A percentile compares a stretch with the other conserved stretches of the same genome.
Evolutionary conservation across 2,113 vertebrate genomes (phyloP).

Genomic region (Xiphorhynchus elegans): DNA sequence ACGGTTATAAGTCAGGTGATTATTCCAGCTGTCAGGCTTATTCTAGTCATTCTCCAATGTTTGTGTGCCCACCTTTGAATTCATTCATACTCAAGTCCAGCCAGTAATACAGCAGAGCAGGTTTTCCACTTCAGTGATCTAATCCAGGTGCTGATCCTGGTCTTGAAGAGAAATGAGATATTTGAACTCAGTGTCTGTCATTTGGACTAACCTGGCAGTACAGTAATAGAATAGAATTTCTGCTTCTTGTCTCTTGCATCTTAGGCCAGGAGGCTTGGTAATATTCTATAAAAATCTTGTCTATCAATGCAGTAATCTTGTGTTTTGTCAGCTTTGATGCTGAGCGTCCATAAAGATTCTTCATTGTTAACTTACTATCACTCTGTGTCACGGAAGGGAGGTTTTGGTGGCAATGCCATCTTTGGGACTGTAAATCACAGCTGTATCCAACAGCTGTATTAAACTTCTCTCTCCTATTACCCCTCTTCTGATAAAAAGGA

Average conservation of each 20-base stretch:
- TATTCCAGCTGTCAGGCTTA: not conserved
- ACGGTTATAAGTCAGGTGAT: constrained; percentile 84
- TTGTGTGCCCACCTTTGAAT: not conserved
- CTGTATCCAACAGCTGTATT: not conserved
- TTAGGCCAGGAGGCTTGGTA: not conserved
- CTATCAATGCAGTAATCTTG: not conserved
- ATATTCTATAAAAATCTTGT: not conserved
- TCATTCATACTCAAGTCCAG: not conserved
- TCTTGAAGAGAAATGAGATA: not conserved
- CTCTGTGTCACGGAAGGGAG: not conserved
- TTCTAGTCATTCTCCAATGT: not conserved
- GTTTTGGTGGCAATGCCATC: not conserved
- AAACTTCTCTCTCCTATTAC: not conserved
- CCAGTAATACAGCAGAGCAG: not conserved
- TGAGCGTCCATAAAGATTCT: not conserved
- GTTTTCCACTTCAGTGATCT: not conserved
- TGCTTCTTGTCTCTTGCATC: not conserved
- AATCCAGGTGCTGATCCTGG: not conserved
- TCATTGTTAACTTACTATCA: not conserved
- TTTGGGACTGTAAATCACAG: not conserved
- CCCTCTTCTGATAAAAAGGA: not conserved
- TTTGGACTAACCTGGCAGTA: not conserved
- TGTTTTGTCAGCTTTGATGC: not conserved
- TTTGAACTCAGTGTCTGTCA: not conserved
- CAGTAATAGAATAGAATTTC: not conserved